A percentile compares a stretch with the other conserved stretches of the same genome.
Evolutionary conservation across 23 tunicate genomes (phyloP).

Genomic region (Styela plicata): DNA sequence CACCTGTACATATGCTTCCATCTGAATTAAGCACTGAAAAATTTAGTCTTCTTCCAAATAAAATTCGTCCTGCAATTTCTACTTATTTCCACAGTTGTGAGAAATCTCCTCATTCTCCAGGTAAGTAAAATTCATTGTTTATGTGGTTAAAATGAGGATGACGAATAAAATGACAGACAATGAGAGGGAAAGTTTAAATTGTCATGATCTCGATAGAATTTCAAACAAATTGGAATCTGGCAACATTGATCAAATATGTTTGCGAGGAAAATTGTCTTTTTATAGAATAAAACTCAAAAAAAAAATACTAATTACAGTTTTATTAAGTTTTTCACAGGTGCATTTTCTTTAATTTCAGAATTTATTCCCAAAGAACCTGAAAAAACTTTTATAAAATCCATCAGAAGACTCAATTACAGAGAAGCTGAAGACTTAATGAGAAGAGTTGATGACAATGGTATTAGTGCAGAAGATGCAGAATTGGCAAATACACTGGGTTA

Average conservation of each 20-base stretch:
- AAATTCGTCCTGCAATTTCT: conserved; percentile 48
- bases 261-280: no score
- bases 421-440: conserved; percentile 44
- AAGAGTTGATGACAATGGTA: no score
- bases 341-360: no score
- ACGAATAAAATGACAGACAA: no score
- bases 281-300: no score
- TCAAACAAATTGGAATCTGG: background rate
- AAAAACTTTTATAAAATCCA: conserved; percentile 22
- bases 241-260: no score
- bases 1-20: conserved; percentile 51
- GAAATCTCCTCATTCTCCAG: background rate
- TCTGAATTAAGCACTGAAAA: conserved; percentile 30
- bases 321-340: no score
- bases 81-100: conserved; percentile 37
- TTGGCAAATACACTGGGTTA: no score
- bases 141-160: no score
- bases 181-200: background rate
- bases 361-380: background rate
- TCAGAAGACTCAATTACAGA: conserved; percentile 31
- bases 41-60: conserved; percentile 58
- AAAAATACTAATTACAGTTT: no score
- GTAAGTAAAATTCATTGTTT: no score
- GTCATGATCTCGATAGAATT: background rate
- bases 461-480: no score